Evolutionary conservation across 2,888 invertebrate species (phyloP), one percentile per base, ranked within the genome.

Genomic region (Papilio demoleus): DNA sequence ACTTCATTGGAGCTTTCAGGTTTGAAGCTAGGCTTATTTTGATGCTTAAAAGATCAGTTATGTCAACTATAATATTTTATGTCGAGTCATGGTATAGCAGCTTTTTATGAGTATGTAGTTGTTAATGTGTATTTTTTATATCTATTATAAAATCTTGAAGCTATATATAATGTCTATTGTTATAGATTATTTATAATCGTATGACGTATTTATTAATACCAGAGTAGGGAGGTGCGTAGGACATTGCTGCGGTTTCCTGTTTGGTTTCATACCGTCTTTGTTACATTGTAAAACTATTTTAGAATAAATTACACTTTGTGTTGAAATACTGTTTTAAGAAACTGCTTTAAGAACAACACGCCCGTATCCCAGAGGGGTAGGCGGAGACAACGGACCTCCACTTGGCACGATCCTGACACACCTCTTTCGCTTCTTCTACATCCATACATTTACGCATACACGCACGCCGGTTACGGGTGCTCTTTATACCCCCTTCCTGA

Each of bases 201-300:
- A 36, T 60, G 66, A 60, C 19, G 59, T 38, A 66, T n/a, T 47
- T 50, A 38, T 60, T 66, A 34, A 31, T 56, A 17, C n/a, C 14
- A 11, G 31, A 19, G 1, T 12, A 34, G 17, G 59, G 47, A 38
- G 45, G 27, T 47, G 24, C 17, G 60, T 45, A 34, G 24, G 65
- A 59, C 58, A 45, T 59, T 3, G 59, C 24, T 66, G 65, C 17
- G 65, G 65, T 59, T 66, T 66, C 65, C 65, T 66, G 65, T 66
- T 65, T 45, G 45, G 42, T 59, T 59, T 22, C 47, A 17, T 5
- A 45, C 12, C 17, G 56, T 42, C 58, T 27, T 6, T 24, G 17
- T n/a, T 17, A 50, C 11, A 38, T 40, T 40, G n/a, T 38, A 24
- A 14, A 40, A 9, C 53, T 17, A 53, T 53, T 53, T 53, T 53